Conservation (phyloP, 1,140 invertebrate species). For the Drosophila punjabiensis region DNA sequence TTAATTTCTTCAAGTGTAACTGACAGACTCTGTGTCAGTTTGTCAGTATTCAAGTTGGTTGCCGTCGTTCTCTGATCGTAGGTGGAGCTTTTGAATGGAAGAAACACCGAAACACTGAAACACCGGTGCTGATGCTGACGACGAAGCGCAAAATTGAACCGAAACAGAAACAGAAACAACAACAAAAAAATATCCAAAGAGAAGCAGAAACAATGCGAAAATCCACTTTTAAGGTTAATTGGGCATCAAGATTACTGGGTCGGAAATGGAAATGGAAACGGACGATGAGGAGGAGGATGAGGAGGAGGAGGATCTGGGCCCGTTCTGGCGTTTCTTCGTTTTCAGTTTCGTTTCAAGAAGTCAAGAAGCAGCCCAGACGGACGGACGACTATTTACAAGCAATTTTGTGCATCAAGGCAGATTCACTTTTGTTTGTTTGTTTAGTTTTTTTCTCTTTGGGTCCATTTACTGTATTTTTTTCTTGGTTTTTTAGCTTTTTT, state of each 20-base stretch:
- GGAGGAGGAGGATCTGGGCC: constrained; percentile 49
- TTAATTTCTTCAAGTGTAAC: constrained; percentile 7
- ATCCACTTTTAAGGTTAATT: constrained; percentile 85
- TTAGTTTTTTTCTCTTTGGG: constrained; percentile 21
- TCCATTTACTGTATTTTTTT: constrained; percentile 23
- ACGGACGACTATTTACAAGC: constrained; percentile 68
- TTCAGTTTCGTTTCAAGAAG: constrained; percentile 66
- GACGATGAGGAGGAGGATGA: constrained; percentile 27
- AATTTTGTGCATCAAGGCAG: constrained; percentile 77
- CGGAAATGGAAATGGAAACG: constrained; percentile 83
- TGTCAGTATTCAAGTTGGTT: constrained; percentile 43
- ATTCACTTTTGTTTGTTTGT: constrained; percentile 81
- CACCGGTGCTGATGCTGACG: constrained; percentile 46
- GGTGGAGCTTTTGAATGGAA: constrained; percentile 54
- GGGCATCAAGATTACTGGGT: constrained; percentile 85
- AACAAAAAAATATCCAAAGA: constrained; percentile 24
- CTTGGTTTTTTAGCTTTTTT: not conserved
- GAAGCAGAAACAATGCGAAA: constrained; percentile 78
- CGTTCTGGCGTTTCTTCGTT: constrained; percentile 37
- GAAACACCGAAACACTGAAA: constrained; percentile 46
- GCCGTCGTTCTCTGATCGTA: constrained; percentile 49
- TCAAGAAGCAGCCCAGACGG: constrained; percentile 67
- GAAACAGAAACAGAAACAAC: constrained; percentile 12
- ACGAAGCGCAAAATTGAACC: constrained; percentile 46
- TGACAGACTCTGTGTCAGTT: constrained; percentile 27